These are phyloP conservation scores for Morphnarchus princeps DNA, from an alignment of 2,113 vertebrate genomes.

Conservation along the genomic window DNA sequence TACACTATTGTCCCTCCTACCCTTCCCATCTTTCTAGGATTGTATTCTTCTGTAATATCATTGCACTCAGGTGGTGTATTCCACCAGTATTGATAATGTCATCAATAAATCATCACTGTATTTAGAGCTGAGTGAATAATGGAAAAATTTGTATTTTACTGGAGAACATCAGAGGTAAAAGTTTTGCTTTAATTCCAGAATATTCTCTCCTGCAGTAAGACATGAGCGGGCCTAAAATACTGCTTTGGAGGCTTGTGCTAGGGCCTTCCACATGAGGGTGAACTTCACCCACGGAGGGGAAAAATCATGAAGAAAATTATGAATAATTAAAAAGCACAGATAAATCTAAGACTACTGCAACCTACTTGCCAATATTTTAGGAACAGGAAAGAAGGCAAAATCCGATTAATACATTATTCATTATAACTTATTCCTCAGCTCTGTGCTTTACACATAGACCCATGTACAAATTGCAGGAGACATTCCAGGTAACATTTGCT, in stretches of 20 bases:
- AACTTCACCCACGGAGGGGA: neutral
- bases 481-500: neutral
- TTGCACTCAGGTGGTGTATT: neutral
- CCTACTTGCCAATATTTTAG: slow-evolving; percentile 18
- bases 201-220: neutral
- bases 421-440: neutral
- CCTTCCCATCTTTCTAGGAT: neutral
- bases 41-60: neutral
- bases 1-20: neutral
- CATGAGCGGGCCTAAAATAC: neutral
- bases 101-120: neutral
- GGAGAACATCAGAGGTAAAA: neutral
- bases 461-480: neutral
- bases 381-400: slow-evolving; percentile 8
- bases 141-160: neutral
- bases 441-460: neutral
- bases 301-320: neutral
- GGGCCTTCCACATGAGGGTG: neutral
- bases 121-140: neutral
- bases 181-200: neutral
- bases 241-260: neutral
- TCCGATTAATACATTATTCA: slow-evolving; percentile 16
- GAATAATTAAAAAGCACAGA: slow-evolving; percentile 23
- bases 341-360: slow-evolving; percentile 1
- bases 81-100: neutral